phyloP scores from a whole-genome alignment of 2,888 invertebrate genomes.

The Allacma fusca region DNA sequence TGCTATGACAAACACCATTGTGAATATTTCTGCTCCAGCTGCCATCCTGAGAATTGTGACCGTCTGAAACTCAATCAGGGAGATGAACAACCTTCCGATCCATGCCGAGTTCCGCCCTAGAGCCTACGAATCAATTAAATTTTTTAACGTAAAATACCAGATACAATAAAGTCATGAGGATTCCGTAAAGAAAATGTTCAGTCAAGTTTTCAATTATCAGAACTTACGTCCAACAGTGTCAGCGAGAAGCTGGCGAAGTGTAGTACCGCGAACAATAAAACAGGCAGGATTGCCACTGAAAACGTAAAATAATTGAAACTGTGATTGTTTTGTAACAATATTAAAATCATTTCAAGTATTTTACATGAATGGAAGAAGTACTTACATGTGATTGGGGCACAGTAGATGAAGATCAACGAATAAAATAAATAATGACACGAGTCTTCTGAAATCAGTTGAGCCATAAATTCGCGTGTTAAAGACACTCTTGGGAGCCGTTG shows the following conservation, averaged over 20 bases:
- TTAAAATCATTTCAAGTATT: too few relatives aligned
- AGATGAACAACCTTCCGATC: slow-evolving; percentile 84
- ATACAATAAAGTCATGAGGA: too few relatives aligned
- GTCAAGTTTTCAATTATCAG: too few relatives aligned
- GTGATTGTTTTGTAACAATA: slow-evolving; percentile 10
- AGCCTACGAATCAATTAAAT: slow-evolving; percentile 73
- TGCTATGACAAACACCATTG: slow-evolving; percentile 69
- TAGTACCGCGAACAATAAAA: slow-evolving; percentile 88
- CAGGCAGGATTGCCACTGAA: slow-evolving; percentile 87
- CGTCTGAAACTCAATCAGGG: slow-evolving; percentile 89
- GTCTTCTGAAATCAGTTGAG: slow-evolving; percentile 82
- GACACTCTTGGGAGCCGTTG: slow-evolving; percentile 88
- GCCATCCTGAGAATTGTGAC: slow-evolving; percentile 87
- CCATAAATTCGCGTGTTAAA: slow-evolving; percentile 83
- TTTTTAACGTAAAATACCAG: too few relatives aligned
- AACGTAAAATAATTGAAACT: slow-evolving; percentile 40
- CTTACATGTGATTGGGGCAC: slow-evolving; percentile 84
- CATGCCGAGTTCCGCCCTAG: slow-evolving; percentile 92
- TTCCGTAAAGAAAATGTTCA: too few relatives aligned
- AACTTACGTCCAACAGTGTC: slow-evolving; percentile 88
- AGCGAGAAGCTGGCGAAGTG: slow-evolving; percentile 93
- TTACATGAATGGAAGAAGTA: too few relatives aligned
- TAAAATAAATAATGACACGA: slow-evolving; percentile 97
- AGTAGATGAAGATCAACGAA: slow-evolving; percentile 92
- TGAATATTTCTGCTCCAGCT: slow-evolving; percentile 88